phyloP scores from a whole-genome alignment of 2,113 vertebrate genomes.

The Pipra filicauda region DNA sequence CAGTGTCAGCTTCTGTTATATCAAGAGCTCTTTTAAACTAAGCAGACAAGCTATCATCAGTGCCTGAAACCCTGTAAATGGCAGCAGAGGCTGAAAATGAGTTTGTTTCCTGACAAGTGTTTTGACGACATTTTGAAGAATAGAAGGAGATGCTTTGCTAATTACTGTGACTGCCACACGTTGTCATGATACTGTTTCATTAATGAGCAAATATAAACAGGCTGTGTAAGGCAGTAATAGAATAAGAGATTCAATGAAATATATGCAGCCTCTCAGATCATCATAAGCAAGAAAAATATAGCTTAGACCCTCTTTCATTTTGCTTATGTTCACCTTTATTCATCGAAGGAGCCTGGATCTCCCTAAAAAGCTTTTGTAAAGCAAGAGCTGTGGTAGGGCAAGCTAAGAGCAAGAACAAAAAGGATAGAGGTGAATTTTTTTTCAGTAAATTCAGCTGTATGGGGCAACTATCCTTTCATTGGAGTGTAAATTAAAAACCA shows the following conservation, averaged over 20 bases:
- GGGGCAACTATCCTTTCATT: not conserved
- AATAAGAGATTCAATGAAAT: slow-evolving; percentile 52
- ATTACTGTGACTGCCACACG: slow-evolving; percentile 70
- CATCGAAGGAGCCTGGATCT: not conserved
- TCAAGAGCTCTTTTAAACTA: slow-evolving; percentile 82
- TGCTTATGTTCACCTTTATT: not conserved
- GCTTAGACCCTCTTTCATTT: not conserved
- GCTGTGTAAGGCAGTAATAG: slow-evolving; percentile 58
- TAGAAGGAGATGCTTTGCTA: slow-evolving; percentile 77
- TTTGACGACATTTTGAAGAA: slow-evolving; percentile 79
- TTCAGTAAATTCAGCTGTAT: not conserved
- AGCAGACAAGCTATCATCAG: slow-evolving; percentile 82
- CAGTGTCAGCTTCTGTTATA: slow-evolving; percentile 85
- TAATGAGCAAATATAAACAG: slow-evolving; percentile 78
- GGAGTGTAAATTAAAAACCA: not conserved
- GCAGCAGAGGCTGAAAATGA: slow-evolving; percentile 75
- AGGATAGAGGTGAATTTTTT: not conserved
- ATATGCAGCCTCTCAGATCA: not conserved
- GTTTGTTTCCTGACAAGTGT: slow-evolving; percentile 81
- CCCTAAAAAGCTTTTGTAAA: not conserved
- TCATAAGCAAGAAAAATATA: not conserved
- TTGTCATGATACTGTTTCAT: slow-evolving; percentile 74
- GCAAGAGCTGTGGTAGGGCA: not conserved
- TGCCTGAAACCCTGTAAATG: slow-evolving; percentile 78
- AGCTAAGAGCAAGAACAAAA: not conserved